Base-by-base conservation (phyloP, 64 coral and sea anemone genomes). In the Pocillopora damicornis region DNA sequence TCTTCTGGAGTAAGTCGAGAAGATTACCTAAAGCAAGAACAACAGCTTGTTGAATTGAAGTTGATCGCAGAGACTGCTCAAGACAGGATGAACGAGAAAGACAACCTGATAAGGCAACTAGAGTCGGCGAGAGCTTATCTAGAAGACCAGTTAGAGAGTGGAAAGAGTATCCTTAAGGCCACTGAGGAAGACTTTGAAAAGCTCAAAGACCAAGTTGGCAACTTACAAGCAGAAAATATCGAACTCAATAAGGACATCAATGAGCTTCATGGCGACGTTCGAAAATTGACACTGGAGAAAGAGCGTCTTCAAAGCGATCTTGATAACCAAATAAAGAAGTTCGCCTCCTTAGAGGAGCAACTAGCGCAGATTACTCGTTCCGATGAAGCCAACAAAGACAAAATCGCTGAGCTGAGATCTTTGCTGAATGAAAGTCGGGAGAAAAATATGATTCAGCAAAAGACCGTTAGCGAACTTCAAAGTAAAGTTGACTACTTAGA, bases 1-100 rank as follows among this genome's bases (percentile, higher is more conserved):
- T 86, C 86, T 37, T 92, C 90, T 1, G 80, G 69, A 15, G 91
- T 81, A 13, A 90, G 88, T 58, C 83, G 81, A 81, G 96, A 94
- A 37, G 93, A 92, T 35, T 78, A 86, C 65, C 57, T 90, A 18
- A 95, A 88, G 73, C 85, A 92, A 77, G 87, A 95, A 37, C 93
- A 90, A 68, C 82, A 98, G 80, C 38, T 98, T 13, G 88, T 84
- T 25, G 96, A 98, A 81, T 64, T 94, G 42, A 95, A 88, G 22
- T 76, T 98, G 23, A 79, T 92, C 17, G 66, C 75, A 35, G 96
- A 95, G 68, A 91, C 88, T 45, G 86, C 90, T 74, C 93, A 98
- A 88, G 93, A 94, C 51, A 94, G 92, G 88, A 62, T 93, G 9
- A 92, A 93, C 84, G 96, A 93, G 77, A 98, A 95, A 60, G 96